phyloP scores from a whole-genome alignment of 2,888 invertebrate genomes.

The Drosophila sordidula region DNA sequence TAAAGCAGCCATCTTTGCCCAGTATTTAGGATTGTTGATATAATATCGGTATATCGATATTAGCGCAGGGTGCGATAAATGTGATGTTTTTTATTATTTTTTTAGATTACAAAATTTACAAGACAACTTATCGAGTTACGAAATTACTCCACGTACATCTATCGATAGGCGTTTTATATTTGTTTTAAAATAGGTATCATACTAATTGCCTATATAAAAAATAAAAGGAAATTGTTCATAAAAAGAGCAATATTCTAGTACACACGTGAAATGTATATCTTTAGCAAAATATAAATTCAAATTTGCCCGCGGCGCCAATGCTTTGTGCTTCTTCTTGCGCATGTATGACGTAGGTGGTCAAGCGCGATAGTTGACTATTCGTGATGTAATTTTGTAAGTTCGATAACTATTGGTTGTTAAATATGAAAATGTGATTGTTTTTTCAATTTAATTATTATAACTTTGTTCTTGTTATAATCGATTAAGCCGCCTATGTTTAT shows the following conservation, averaged over 20 bases:
- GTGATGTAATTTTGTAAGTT: background rate
- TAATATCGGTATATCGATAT: conserved; percentile 48
- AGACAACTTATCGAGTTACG: conserved; percentile 9
- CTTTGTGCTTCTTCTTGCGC: conserved; percentile 6
- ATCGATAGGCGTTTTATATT: conserved; percentile 18
- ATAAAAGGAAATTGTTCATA: background rate
- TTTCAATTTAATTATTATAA: background rate
- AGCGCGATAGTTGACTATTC: background rate
- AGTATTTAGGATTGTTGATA: conserved; percentile 56
- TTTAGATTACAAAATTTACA: conserved; percentile 21
- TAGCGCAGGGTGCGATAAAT: conserved; percentile 5
- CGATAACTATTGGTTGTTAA: background rate
- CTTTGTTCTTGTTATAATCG: background rate
- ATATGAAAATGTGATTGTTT: background rate
- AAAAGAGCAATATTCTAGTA: background rate
- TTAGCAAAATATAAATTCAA: background rate
- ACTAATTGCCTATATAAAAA: background rate
- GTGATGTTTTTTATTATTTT: conserved; percentile 5
- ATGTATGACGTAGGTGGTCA: background rate
- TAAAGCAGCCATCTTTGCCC: conserved; percentile 63
- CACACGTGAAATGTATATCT: background rate
- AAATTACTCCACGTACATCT: background rate
- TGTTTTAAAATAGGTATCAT: background rate
- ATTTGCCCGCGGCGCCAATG: conserved; percentile 3
- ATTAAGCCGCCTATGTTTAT: background rate